Percentiles rank a stretch among this genome's conserved stretches.
These are phyloP conservation scores for Pogonus chalceus DNA, from an alignment of 1,140 invertebrate species.

Conservation along the genomic window DNA sequence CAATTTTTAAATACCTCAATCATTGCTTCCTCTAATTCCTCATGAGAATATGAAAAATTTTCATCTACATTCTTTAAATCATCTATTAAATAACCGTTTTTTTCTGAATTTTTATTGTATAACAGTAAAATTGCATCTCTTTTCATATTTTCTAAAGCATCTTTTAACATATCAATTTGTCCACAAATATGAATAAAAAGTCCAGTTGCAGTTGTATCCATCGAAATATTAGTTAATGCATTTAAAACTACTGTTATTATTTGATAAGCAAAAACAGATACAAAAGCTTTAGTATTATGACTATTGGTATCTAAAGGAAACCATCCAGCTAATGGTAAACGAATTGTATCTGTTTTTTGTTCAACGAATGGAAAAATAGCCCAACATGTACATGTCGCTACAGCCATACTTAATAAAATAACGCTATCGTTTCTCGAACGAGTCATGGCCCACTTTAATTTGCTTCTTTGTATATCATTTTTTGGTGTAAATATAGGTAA, in stretches of 20 bases:
- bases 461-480: constrained; percentile 8
- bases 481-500: constrained; percentile 16
- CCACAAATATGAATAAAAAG: constrained; percentile 18
- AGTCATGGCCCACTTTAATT: constrained; percentile 9
- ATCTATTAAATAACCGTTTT: not conserved
- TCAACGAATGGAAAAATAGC: constrained; percentile 20
- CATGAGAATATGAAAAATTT: not conserved
- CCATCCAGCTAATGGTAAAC: constrained; percentile 21
- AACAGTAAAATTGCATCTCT: not conserved
- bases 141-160: constrained; percentile 12
- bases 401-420: constrained; percentile 13
- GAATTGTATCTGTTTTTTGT: not conserved
- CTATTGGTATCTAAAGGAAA: constrained; percentile 19
- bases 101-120: not conserved
- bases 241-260: constrained; percentile 16
- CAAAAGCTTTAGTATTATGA: constrained; percentile 13
- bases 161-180: constrained; percentile 20
- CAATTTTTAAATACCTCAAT: constrained; percentile 12
- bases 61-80: constrained; percentile 3
- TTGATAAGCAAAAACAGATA: constrained; percentile 21
- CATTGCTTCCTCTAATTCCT: not conserved
- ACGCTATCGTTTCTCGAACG: constrained; percentile 8
- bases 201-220: constrained; percentile 20
- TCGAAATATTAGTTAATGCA: constrained; percentile 15
- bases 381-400: constrained; percentile 15